Base-by-base conservation (phyloP, 64 coral and sea anemone species). In the Orbicella faveolata region DNA sequence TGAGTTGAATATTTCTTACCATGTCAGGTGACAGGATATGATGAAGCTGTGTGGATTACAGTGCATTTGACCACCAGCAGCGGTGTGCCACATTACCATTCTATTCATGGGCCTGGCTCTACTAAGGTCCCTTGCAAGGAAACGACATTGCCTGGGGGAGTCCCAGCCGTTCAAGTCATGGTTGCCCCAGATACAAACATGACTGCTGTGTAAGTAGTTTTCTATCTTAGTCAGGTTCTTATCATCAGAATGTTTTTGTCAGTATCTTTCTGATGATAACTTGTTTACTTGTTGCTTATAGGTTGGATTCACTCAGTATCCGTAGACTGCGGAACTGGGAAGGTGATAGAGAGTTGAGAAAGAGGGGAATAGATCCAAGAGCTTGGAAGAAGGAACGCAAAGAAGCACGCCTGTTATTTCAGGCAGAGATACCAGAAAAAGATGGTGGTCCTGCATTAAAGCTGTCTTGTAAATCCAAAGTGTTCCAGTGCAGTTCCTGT, bases 401-500 rank as follows among this genome's bases (percentile, higher is more conserved):
- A 88, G 94, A 99, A 61, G 97, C 97, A 63, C 80, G 94, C 20
- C 79, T 99, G 53, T 88, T 99, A 66, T 95, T 99, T 84, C 88
- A 95, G 78, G 97, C 97, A 88, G 97, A 99, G 79, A 86, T 99
- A 21, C 97, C 97, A 75, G 92, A 52, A 36, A 76, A 87, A 81
- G 83, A 88, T 75, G 89, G 87, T 48, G 74, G 75, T 61, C 74
- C 94, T 41, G 85, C 68, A 44, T 39, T 77, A 23, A 95, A 93
- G 69, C 74, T 99, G 41, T 91, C 91, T 37, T 99, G 91, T 76
- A 95, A 95, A 34, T 99, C 97, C 13, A 95, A 91, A 89, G 90
- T 99, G 15, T 99, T 99, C 91, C 94, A 99, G 78, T 99, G 97
- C 66, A 99, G 97, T 90, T 94, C 94, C 69, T 95, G 91, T 99